These are phyloP conservation scores for Centropristis striata DNA, from an alignment of 2,113 vertebrate species.

Conservation along the genomic window DNA sequence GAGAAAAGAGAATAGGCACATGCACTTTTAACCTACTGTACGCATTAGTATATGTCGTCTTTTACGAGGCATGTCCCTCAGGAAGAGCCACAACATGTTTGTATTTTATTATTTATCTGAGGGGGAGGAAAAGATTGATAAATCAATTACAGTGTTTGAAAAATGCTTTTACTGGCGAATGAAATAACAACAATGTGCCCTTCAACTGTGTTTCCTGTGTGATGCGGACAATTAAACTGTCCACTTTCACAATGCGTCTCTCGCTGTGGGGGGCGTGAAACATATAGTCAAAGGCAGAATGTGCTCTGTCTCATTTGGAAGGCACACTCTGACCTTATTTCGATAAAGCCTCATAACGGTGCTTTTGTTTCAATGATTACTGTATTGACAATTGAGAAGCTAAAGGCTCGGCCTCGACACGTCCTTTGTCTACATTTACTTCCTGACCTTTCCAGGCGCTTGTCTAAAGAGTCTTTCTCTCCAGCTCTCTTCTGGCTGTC, in stretches of 20 bases:
- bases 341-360: slow-evolving; percentile 31
- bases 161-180: slow-evolving; percentile 27
- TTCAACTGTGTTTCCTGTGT: slow-evolving; percentile 31
- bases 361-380: slow-evolving; percentile 64
- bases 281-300: slow-evolving; percentile 28
- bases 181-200: slow-evolving; percentile 28
- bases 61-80: slow-evolving; percentile 16
- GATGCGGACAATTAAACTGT: slow-evolving; percentile 30
- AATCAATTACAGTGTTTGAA: slow-evolving; percentile 47
- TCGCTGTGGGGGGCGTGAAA: not conserved
- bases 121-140: slow-evolving; percentile 38
- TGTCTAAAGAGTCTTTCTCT: slow-evolving; percentile 17
- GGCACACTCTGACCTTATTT: slow-evolving; percentile 46
- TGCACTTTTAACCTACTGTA: not conserved
- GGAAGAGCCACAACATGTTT: slow-evolving; percentile 9
- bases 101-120: slow-evolving; percentile 56
- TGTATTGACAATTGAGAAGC: slow-evolving; percentile 62
- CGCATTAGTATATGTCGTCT: slow-evolving; percentile 3
- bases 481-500: not conserved
- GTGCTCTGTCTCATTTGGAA: slow-evolving; percentile 42
- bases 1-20: not conserved
- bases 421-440: slow-evolving; percentile 42
- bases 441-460: slow-evolving; percentile 34
- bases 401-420: slow-evolving; percentile 22
- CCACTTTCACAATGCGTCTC: slow-evolving; percentile 14